Base-by-base conservation (phyloP, 2,797 vertebrate species). In the Aphelocoma californica region DNA sequence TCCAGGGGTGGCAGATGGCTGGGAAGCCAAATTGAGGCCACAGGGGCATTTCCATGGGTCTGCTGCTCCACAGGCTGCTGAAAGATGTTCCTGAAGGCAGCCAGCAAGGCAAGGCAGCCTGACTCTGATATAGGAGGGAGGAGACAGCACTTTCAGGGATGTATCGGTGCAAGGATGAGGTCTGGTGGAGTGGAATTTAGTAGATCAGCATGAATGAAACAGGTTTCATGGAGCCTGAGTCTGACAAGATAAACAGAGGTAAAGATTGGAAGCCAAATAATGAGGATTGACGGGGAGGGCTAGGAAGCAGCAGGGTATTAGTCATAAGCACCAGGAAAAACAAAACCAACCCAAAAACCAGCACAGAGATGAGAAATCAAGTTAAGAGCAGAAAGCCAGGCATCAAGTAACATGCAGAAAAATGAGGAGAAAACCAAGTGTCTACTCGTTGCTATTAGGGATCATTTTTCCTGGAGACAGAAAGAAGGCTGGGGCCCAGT, bases 401-500 rank as follows among this genome's bases (percentile, higher is more conserved):
- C 61, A 53, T 44, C 28, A 15, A 89, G 42, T 40, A 67, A 40
- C 34, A 7, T 2, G 8, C 11, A 47, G 51, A 69, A 70, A 84
- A 87, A 28, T 7, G 21, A 79, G 36, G 57, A 86, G 48, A 62
- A 79, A 88, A 70, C 32, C 67, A 54, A 29, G 5, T 81, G 38
- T 84, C 56, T 75, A 3, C 47, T 73, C 0, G 3, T 77, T 93
- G 90, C 81, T 91, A 26, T 54, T 74, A 77, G 72, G 69, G 65
- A 92, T 75, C 0, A 8, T 53, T 92, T 82, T 89, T 88, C 87
- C 75, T 95, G 88, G 74, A 93, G 67, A 77, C 82, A 81, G 65
- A 73, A 61, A 40, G 71, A 50, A 51, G 77, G 73, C 73, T 60
- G 82, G n/a, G 60, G 36, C 74, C 38, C 34, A 31, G 7, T 51